These are phyloP conservation scores for Zosterops pallidus DNA, from an alignment of 2,113 vertebrate genomes.

Conservation along the genomic window DNA sequence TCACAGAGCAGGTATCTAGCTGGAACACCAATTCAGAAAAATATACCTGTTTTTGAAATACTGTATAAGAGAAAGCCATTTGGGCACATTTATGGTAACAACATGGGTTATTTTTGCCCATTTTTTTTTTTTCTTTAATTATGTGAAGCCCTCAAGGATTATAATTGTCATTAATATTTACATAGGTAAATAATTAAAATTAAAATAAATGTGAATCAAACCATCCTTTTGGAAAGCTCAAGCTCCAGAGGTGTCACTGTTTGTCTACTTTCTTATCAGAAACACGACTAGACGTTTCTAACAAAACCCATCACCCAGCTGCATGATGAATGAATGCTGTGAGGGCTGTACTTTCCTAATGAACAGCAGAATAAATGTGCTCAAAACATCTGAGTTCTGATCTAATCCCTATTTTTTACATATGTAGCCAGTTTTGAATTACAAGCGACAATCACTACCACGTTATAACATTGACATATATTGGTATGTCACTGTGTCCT, in stretches of 20 bases:
- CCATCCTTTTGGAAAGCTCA: slow-evolving; percentile 17
- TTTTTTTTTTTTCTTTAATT: background rate
- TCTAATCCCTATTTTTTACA: background rate
- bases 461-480: background rate
- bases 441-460: background rate
- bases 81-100: background rate
- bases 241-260: background rate
- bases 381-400: slow-evolving; percentile 23
- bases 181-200: slow-evolving; percentile 42
- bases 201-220: slow-evolving; percentile 39
- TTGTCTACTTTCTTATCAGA: slow-evolving; percentile 7
- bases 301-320: background rate
- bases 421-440: background rate
- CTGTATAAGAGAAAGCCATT: background rate
- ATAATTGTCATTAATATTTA: slow-evolving; percentile 31
- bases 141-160: background rate
- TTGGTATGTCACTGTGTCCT: background rate
- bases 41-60: background rate
- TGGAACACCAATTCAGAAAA: background rate
- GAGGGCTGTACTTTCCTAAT: background rate
- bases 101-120: background rate
- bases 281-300: background rate
- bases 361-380: background rate
- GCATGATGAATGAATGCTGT: background rate
- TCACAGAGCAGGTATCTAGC: background rate